A percentile compares a stretch with the other conserved stretches of the same genome.
Conservation (phyloP, 2,113 vertebrate species). For the Gymnorhina tibicen region DNA sequence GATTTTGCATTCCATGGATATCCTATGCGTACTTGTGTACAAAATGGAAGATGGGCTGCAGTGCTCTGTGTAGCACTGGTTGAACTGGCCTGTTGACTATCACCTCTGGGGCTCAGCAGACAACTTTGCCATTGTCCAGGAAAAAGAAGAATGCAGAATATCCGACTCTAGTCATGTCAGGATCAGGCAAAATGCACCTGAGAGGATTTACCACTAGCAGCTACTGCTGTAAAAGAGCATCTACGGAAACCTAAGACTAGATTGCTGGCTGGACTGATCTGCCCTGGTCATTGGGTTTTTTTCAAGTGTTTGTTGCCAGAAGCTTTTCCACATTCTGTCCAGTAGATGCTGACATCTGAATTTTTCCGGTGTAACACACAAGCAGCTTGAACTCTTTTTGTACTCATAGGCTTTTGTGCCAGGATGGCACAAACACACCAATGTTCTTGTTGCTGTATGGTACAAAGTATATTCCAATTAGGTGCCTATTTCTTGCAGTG, state of each 20-base stretch:
- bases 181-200: not conserved
- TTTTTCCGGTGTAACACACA: not conserved
- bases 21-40: not conserved
- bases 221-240: not conserved
- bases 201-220: not conserved
- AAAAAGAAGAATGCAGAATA: not conserved
- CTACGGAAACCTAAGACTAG: not conserved
- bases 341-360: not conserved
- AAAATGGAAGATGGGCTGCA: not conserved
- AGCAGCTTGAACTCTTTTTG: not conserved
- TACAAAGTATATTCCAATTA: not conserved
- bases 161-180: not conserved
- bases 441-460: not conserved
- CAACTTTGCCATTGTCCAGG: not conserved
- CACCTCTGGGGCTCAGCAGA: not conserved
- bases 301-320: not conserved
- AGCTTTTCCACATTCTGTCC: not conserved
- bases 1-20: not conserved
- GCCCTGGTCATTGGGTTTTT: not conserved
- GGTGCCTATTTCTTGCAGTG: not conserved
- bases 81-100: not conserved
- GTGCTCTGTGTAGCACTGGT: not conserved
- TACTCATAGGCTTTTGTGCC: not conserved
- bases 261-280: not conserved
- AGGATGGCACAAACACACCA: not conserved